These are phyloP conservation scores for Gastrophryne carolinensis DNA, from an alignment of 2,797 vertebrate species.

Conservation along the genomic window DNA sequence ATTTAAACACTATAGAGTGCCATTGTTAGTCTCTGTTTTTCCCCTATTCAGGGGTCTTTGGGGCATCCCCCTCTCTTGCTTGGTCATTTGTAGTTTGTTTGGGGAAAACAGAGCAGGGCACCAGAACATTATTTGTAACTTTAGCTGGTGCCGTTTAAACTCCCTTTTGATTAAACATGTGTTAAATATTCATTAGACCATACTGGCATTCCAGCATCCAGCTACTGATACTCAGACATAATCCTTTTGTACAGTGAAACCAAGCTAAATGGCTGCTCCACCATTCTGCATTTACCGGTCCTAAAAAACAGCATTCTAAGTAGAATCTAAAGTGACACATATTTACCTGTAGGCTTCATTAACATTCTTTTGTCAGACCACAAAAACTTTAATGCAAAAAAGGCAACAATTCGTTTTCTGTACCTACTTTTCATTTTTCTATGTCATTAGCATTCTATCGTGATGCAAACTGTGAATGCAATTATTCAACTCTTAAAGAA, in stretches of 20 bases:
- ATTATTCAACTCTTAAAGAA: neutral
- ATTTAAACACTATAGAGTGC: no score
- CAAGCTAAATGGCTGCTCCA: neutral
- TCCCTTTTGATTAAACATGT: no score
- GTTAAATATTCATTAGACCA: no score
- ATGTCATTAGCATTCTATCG: neutral
- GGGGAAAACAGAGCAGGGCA: no score
- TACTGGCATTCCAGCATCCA: no score
- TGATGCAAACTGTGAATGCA: neutral
- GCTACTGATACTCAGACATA: neutral
- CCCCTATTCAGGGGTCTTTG: no score
- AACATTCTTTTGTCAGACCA: slow-evolving; percentile 16
- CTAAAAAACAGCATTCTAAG: slow-evolving; percentile 22
- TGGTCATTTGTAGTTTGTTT: no score
- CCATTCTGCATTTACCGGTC: neutral
- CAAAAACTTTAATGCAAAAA: slow-evolving; percentile 10
- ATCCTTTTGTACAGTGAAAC: neutral
- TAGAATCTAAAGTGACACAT: slow-evolving; percentile 9
- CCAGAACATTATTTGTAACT: no score
- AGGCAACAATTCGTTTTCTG: neutral
- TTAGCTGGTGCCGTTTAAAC: no score
- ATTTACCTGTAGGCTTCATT: neutral
- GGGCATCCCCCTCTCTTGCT: no score
- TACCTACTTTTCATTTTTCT: neutral
- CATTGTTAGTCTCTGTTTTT: no score